phyloP scores from a whole-genome alignment of 1,140 invertebrate genomes.

The Drosophila nikananu region DNA sequence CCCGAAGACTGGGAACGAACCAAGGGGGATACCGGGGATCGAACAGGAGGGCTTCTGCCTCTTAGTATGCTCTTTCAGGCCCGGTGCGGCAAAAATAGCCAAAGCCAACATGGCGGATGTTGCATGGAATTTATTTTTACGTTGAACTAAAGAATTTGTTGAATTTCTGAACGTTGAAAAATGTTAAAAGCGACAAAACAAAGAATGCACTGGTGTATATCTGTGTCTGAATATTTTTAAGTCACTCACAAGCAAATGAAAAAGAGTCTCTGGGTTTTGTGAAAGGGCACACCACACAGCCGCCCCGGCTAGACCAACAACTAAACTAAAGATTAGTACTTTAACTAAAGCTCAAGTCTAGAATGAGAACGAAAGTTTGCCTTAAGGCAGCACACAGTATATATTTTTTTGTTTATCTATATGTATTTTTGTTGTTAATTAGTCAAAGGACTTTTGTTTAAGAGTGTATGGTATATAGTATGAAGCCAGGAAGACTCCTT shows the following conservation, averaged over 20 bases:
- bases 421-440: neutral
- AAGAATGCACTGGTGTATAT: slow-evolving; percentile 24
- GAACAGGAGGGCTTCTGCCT: slow-evolving; percentile 22
- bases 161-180: slow-evolving; percentile 25
- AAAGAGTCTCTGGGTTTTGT: slow-evolving; percentile 16
- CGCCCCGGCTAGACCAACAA: neutral
- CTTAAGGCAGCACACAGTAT: too few relatives aligned
- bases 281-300: slow-evolving; percentile 14
- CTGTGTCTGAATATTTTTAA: slow-evolving; percentile 25
- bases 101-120: slow-evolving; percentile 24
- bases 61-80: slow-evolving; percentile 22
- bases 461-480: neutral
- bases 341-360: too few relatives aligned
- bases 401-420: neutral
- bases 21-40: slow-evolving; percentile 6
- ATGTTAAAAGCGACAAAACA: slow-evolving; percentile 25
- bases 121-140: slow-evolving; percentile 25
- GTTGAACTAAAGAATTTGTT: slow-evolving; percentile 25
- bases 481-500: neutral
- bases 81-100: slow-evolving; percentile 23
- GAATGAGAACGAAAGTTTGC: neutral
- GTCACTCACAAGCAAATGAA: slow-evolving; percentile 21
- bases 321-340: neutral
- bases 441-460: neutral
- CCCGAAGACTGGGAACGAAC: neutral